Evolutionary conservation across 2,113 vertebrate genomes (phyloP), one percentile per base, ranked within the genome.

Genomic region (Alethe castanea): DNA sequence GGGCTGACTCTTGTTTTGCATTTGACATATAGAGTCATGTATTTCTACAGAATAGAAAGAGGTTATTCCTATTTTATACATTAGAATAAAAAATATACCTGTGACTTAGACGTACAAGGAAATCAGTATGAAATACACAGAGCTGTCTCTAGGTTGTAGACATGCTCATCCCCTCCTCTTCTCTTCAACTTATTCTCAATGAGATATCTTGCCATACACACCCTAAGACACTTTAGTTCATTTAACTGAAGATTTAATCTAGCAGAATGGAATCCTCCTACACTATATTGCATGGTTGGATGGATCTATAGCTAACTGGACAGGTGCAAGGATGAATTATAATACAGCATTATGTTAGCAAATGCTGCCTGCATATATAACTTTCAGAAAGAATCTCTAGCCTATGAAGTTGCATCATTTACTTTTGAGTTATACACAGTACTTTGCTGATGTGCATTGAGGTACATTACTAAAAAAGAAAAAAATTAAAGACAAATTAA

Each of bases 231-330:
- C 36, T 80, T 88, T n/a, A 96, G 45, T 84, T 95, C 81, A 95
- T 96, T 97, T 96, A 91, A 92, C 76, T 86, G 76, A 90, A 94
- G 79, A 96, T 90, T 96, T 90, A 96, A 94, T 94, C 92, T 96
- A 91, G 88, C 92, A 94, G 88, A 95, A 96, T 88, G 72, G 81
- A 96, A 96, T 94, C 72, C 57, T 95, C 76, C 81, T 73, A 53
- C 61, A 57, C 29, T 92, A 17, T 86, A 84, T 73, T 3, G 77
- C 81, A 91, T 67, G 86, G 92, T 92, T 97, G 92, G 79, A 45
- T 67, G 52, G 74, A 76, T 91, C 94, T 83, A 36, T 77, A 65
- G 76, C 61, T 96, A 96, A 94, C 92, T 88, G 95, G 88, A 91
- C 90, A 94, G 71, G 53, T 84, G 50, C 48, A 90, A 94, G 69